These are phyloP conservation scores for Hydraecia micacea DNA, from an alignment of 2,888 invertebrate genomes.

Conservation along the genomic window DNA sequence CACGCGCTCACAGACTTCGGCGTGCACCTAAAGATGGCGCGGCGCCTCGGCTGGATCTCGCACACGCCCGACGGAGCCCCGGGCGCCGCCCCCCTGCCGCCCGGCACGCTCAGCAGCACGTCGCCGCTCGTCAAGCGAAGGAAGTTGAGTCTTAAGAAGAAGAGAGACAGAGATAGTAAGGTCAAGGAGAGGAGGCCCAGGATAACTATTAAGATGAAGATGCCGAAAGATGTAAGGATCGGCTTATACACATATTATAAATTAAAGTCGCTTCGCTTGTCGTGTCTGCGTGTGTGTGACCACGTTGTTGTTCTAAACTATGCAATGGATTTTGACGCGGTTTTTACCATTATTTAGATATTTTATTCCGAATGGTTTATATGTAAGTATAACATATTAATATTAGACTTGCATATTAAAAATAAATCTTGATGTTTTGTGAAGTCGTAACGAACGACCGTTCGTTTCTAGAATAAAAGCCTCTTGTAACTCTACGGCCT, in stretches of 20 bases:
- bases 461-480: not conserved
- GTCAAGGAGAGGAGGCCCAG: conserved; percentile 68
- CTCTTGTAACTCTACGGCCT: too few relatives aligned
- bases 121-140: conserved; percentile 79
- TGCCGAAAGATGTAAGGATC: conserved; percentile 32
- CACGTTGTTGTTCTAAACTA: not conserved
- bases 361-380: too few relatives aligned
- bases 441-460: not conserved
- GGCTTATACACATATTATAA: not conserved
- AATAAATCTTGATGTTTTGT: not conserved
- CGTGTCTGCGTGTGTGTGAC: not conserved
- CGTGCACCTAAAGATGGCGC: conserved; percentile 84
- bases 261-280: not conserved
- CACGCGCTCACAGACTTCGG: conserved; percentile 84
- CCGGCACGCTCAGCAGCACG: conserved; percentile 66
- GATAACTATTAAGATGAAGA: conserved; percentile 59
- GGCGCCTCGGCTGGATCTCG: conserved; percentile 85
- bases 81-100: conserved; percentile 68
- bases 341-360: not conserved
- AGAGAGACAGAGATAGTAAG: conserved; percentile 11
- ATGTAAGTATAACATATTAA: too few relatives aligned
- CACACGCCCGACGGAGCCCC: conserved; percentile 72
- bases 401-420: not conserved
- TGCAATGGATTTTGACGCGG: not conserved
- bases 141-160: conserved; percentile 73